Percentiles rank a stretch among this genome's conserved stretches.
Conservation (phyloP, 2,888 invertebrate species). For the Drosophila ustulata region DNA sequence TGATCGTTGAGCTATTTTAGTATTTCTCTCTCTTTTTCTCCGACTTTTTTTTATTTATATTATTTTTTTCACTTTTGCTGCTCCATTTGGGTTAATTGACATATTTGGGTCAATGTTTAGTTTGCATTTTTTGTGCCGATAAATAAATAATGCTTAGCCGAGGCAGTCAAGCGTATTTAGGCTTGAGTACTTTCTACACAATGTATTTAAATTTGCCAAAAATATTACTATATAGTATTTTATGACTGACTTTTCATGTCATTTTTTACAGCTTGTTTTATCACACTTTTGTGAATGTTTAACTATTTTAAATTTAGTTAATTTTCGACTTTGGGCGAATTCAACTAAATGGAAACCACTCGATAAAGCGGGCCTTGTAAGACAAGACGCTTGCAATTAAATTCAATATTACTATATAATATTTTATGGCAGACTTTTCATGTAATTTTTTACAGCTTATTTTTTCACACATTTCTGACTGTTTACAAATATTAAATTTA, state of each 20-base stretch:
- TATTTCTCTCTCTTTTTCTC: neutral
- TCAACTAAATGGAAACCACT: neutral
- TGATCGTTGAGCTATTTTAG: constrained; percentile 45
- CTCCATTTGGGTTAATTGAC: constrained; percentile 71
- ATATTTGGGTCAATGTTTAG: constrained; percentile 76
- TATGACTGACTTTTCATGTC: neutral
- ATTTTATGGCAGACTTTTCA: neutral
- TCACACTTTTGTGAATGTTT: too few relatives aligned
- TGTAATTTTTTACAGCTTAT: too few relatives aligned
- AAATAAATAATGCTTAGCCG: constrained; percentile 37
- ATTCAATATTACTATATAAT: constrained; percentile 7
- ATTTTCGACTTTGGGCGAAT: neutral
- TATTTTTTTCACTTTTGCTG: constrained; percentile 33
- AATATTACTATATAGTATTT: neutral
- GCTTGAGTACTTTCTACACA: constrained; percentile 4
- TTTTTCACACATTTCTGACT: too few relatives aligned
- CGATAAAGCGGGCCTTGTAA: constrained; percentile 25
- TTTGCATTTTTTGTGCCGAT: constrained; percentile 58
- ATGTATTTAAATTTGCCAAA: neutral
- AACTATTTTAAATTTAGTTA: too few relatives aligned
- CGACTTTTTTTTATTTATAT: constrained; percentile 14
- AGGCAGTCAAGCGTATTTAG: constrained; percentile 31
- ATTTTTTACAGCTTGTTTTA: too few relatives aligned
- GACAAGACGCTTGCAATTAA: constrained; percentile 36
- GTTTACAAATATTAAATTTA: too few relatives aligned